Percentiles rank a stretch among this genome's conserved stretches.
phyloP scores from a whole-genome alignment of 1,140 invertebrate species.

The Pomphorhynchus laevis region DNA sequence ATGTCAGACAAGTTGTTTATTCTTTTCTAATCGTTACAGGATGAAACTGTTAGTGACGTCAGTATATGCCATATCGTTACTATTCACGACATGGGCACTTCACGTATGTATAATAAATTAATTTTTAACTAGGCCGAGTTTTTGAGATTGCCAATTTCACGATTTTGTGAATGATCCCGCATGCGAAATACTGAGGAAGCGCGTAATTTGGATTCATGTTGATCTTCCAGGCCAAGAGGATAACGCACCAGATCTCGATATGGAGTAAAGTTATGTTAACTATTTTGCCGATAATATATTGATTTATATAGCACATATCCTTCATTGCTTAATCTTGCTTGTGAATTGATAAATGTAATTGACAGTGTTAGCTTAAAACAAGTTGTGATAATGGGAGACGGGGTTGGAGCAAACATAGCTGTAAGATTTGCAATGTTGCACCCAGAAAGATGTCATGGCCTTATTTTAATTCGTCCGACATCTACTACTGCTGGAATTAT shows the following conservation, averaged over 20 bases:
- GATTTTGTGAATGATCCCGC: constrained; percentile 33
- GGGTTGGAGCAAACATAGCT: constrained; percentile 49
- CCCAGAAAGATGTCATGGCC: constrained; percentile 33
- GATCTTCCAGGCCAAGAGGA: constrained; percentile 54
- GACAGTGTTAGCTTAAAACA: constrained; percentile 20
- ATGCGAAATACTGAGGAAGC: constrained; percentile 43
- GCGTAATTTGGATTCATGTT: constrained; percentile 49
- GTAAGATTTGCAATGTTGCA: constrained; percentile 42
- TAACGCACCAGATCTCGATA: constrained; percentile 30
- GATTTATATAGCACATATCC: constrained; percentile 7
- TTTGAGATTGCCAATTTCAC: constrained; percentile 21
- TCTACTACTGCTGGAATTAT: constrained; percentile 45
- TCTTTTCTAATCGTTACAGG: no score
- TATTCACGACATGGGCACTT: constrained; percentile 51
- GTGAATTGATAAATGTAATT: constrained; percentile 5
- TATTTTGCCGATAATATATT: neutral
- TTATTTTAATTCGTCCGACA: constrained; percentile 50
- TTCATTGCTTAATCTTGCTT: constrained; percentile 2
- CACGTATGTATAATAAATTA: constrained; percentile 25
- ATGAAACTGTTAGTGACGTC: no score
- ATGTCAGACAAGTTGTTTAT: no score
- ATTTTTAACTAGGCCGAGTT: neutral
- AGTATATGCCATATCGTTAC: constrained; percentile 33
- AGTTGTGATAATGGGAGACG: constrained; percentile 46
- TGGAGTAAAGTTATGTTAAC: constrained; percentile 22